phyloP scores from a whole-genome alignment of 2,888 invertebrate genomes.

The Thereva nobilitata region DNA sequence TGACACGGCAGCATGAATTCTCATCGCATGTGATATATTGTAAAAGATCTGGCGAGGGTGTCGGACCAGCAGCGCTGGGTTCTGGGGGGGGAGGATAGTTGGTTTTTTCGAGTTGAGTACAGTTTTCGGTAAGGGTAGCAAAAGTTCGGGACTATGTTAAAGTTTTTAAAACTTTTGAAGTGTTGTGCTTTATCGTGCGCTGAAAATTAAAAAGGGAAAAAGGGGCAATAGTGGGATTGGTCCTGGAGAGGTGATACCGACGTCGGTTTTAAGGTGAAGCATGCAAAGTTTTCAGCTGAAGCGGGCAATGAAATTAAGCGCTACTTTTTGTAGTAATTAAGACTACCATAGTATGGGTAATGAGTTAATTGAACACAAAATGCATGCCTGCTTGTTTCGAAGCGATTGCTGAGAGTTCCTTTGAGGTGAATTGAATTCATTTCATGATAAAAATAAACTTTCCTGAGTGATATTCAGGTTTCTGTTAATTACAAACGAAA shows the following conservation, averaged over 20 bases:
- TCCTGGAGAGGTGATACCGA: neutral
- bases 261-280: neutral
- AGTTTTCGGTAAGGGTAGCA: conserved; percentile 6
- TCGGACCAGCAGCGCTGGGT: neutral
- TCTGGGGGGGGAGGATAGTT: conserved; percentile 15
- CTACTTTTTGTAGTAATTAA: conserved; percentile 23
- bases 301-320: conserved; percentile 19
- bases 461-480: no score
- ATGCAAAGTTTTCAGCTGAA: neutral
- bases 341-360: conserved; percentile 5
- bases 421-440: no score
- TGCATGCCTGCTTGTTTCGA: no score
- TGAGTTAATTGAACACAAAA: conserved; percentile 16
- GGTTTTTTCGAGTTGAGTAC: neutral
- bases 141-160: conserved; percentile 25
- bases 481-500: no score
- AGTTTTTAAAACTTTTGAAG: conserved; percentile 29
- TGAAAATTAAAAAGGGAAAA: neutral
- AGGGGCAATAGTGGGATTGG: neutral
- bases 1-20: conserved; percentile 5
- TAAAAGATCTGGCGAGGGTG: neutral
- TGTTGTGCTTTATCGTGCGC: conserved; percentile 17
- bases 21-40: conserved; percentile 6
- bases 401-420: no score
- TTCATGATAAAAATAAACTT: no score